phyloP scores from a whole-genome alignment of 2,113 vertebrate species.

The Passer montanus region DNA sequence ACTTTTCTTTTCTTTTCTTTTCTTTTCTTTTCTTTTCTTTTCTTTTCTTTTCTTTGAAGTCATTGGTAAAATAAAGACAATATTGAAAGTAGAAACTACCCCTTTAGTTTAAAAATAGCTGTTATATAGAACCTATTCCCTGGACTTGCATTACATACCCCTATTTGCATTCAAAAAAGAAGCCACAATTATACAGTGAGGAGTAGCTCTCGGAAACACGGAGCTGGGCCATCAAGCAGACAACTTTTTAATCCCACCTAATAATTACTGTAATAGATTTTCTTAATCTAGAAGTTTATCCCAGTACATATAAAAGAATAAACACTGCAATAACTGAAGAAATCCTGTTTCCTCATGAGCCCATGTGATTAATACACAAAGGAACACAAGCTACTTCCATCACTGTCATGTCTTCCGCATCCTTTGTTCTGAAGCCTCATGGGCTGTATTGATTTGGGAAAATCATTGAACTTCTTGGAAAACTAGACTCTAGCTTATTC shows the following conservation, averaged over 20 bases:
- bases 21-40: background rate
- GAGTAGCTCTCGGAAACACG: background rate
- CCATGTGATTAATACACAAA: conserved; percentile 71
- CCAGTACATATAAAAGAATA: conserved; percentile 17
- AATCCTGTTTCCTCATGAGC: conserved; percentile 50
- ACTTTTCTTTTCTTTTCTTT: background rate
- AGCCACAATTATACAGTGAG: background rate
- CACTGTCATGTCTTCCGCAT: conserved; percentile 67
- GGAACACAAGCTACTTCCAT: conserved; percentile 73
- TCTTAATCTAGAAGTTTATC: background rate
- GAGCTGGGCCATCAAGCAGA: background rate
- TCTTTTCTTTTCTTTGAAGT: background rate
- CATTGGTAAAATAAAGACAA: background rate
- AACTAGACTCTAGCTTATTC: conserved; percentile 81
- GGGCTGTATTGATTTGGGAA: conserved; percentile 81
- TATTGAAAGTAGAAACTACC: background rate
- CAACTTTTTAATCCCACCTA: background rate
- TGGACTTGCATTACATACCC: background rate
- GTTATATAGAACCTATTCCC: background rate
- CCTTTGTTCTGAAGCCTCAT: conserved; percentile 82
- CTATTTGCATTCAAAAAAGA: background rate
- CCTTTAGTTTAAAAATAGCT: background rate
- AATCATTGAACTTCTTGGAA: conserved; percentile 83
- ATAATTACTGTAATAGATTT: background rate
- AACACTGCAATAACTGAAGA: conserved; percentile 50